Percentiles rank a stretch among this genome's conserved stretches.
phyloP scores from a whole-genome alignment of 2,888 invertebrate species.

The Coenonympha glycerion region DNA sequence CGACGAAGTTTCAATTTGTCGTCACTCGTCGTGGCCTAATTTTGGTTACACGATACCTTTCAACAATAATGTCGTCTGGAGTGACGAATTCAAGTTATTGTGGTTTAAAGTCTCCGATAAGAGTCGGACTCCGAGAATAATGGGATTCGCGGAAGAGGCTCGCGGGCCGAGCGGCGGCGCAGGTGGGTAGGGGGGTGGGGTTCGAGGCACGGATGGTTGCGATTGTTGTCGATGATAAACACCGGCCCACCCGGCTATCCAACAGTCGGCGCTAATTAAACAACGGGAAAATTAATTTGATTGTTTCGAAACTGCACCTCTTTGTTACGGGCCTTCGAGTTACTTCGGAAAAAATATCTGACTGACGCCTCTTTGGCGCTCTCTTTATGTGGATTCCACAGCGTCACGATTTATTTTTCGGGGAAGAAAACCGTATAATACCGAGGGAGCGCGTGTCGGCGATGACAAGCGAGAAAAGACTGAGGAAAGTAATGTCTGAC shows the following conservation, averaged over 20 bases:
- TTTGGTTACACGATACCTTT: constrained; percentile 62
- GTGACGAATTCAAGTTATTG: constrained; percentile 72
- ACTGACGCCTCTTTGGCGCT: constrained; percentile 43
- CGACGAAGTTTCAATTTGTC: constrained; percentile 48
- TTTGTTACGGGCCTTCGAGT: constrained; percentile 60
- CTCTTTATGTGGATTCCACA: constrained; percentile 38
- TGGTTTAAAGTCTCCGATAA: constrained; percentile 67
- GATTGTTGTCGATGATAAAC: constrained; percentile 75
- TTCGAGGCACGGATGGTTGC: constrained; percentile 37
- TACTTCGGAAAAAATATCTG: constrained; percentile 63
- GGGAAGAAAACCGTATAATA: constrained; percentile 33
- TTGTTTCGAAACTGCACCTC: constrained; percentile 70
- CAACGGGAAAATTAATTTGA: constrained; percentile 75
- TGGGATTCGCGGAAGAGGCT: constrained; percentile 59
- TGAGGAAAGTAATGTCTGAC: constrained; percentile 55
- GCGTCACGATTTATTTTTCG: constrained; percentile 44
- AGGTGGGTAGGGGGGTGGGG: constrained; percentile 30
- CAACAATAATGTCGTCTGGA: constrained; percentile 64
- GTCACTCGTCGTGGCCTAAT: constrained; percentile 59
- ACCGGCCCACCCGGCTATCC: constrained; percentile 69
- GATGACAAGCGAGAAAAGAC: constrained; percentile 49
- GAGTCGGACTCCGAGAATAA: constrained; percentile 74
- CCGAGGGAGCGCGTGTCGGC: constrained; percentile 42
- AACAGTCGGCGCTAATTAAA: constrained; percentile 73
- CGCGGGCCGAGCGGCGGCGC: constrained; percentile 31